Conservation (phyloP, 2,113 vertebrate genomes). For the Hyaena hyaena region DNA sequence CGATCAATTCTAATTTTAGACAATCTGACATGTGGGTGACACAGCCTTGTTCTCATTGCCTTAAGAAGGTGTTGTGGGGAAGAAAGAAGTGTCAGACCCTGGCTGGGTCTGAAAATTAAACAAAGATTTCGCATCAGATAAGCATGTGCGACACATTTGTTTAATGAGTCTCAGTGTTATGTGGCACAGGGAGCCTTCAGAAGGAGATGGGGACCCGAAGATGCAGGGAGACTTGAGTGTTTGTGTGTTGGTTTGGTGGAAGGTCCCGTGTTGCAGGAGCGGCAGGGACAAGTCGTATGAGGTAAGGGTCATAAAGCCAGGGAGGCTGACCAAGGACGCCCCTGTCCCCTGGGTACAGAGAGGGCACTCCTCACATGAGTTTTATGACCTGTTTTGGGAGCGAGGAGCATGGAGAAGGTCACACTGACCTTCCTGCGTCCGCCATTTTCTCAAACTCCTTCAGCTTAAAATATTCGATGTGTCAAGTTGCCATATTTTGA, state of each 20-base stretch:
- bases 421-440: background rate
- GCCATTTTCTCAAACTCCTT: background rate
- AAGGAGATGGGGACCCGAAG: background rate
- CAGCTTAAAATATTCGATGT: background rate
- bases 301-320: too few species aligned
- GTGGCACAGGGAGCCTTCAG: accelerated
- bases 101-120: background rate
- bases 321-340: background rate
- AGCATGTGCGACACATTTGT: background rate
- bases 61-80: background rate
- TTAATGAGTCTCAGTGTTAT: background rate
- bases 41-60: background rate
- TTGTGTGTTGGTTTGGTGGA: too few species aligned
- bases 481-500: background rate
- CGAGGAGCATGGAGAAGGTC: background rate
- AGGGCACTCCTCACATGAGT: background rate
- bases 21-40: background rate
- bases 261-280: too few species aligned
- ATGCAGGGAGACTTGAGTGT: background rate
- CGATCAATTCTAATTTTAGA: background rate
- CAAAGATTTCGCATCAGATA: background rate
- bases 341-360: background rate
- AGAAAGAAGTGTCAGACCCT: background rate
- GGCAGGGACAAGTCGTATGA: too few species aligned
- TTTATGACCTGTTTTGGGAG: background rate